These are phyloP conservation scores for Ips nitidus DNA, from an alignment of 1,140 invertebrate genomes.

Conservation along the genomic window DNA sequence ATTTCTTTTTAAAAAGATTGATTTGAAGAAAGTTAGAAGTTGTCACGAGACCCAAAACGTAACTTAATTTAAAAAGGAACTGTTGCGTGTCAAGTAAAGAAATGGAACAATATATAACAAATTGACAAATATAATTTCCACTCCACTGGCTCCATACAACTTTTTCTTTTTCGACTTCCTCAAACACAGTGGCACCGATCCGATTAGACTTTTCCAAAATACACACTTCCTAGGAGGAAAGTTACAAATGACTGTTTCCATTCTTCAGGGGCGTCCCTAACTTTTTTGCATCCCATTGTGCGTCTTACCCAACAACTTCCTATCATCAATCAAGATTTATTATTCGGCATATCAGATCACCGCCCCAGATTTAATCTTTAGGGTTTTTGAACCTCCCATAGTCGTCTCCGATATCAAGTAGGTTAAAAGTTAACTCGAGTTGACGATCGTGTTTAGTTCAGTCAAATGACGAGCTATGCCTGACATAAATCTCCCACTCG, in stretches of 20 bases:
- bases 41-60: too few species aligned
- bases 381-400: too few species aligned
- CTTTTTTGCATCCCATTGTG: constrained; percentile 2
- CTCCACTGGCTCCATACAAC: too few species aligned
- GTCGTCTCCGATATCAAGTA: too few species aligned
- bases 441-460: background rate
- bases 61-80: too few species aligned
- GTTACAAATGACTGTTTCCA: constrained; percentile 1
- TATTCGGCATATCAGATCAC: constrained; percentile 2
- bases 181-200: background rate
- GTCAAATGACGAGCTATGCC: background rate
- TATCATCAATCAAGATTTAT: constrained; percentile 11
- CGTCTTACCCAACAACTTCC: background rate
- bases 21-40: too few species aligned
- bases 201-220: background rate
- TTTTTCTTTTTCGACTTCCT: too few species aligned
- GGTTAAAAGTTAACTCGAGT: too few species aligned
- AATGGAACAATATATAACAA: too few species aligned
- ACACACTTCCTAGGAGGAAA: background rate
- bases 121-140: too few species aligned
- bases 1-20: too few species aligned
- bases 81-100: too few species aligned
- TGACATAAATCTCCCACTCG: constrained; percentile 6
- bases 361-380: background rate
- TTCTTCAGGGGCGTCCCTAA: background rate